Evolutionary conservation across 2,888 invertebrate genomes (phyloP).

Genomic region (Parnassius orleans): DNA sequence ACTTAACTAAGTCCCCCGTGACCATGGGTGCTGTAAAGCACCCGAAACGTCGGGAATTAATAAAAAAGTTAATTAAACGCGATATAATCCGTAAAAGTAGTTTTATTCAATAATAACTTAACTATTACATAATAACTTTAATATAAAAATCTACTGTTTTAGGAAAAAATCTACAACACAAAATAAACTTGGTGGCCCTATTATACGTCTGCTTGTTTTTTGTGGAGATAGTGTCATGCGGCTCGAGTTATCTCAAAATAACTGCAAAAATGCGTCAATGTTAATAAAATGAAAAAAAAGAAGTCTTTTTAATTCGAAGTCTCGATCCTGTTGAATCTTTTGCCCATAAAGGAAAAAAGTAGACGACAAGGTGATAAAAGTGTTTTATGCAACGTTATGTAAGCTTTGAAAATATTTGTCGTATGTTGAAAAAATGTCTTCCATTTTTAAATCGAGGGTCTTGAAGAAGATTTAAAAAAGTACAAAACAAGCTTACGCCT

Average conservation of each 20-base stretch:
- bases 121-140: too few relatives aligned
- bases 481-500: not conserved
- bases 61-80: too few relatives aligned
- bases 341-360: not conserved
- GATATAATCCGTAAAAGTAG: too few relatives aligned
- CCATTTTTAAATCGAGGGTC: slow-evolving; percentile 1
- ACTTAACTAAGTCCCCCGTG: too few relatives aligned
- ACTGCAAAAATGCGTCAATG: slow-evolving; percentile 6
- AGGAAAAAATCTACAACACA: not conserved
- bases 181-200: slow-evolving; percentile 2
- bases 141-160: too few relatives aligned
- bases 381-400: slow-evolving; percentile 14
- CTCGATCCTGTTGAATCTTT: slow-evolving; percentile 8
- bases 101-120: too few relatives aligned
- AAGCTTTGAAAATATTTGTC: slow-evolving; percentile 16
- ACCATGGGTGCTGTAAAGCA: too few relatives aligned
- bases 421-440: not conserved
- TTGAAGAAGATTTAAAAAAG: not conserved
- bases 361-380: slow-evolving; percentile 9
- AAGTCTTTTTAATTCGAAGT: slow-evolving; percentile 18
- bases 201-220: not conserved
- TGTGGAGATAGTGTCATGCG: slow-evolving; percentile 6
- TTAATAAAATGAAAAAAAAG: slow-evolving; percentile 10
- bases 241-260: slow-evolving; percentile 17
- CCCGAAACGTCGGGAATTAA: too few relatives aligned